These are phyloP conservation scores for Kryptopterus vitreolus DNA, from an alignment of 2,797 vertebrate genomes.

Conservation along the genomic window DNA sequence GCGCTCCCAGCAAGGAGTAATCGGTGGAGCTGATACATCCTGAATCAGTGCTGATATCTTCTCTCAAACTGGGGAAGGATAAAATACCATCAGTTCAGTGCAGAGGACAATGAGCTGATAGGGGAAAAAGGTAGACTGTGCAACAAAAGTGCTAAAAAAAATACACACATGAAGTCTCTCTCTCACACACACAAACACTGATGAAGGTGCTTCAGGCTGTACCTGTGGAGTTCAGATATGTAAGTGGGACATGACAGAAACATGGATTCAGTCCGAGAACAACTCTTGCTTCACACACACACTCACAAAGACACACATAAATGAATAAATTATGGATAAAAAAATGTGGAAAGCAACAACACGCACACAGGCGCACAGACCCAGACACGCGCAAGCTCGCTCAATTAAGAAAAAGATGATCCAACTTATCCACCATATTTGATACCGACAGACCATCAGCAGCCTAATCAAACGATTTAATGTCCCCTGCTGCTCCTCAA, in stretches of 20 bases:
- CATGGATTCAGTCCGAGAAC: neutral
- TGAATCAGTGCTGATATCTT: constrained; percentile 31
- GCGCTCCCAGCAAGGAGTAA: constrained; percentile 61
- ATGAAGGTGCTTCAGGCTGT: neutral
- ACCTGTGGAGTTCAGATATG: neutral
- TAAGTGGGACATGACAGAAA: neutral
- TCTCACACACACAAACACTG: neutral
- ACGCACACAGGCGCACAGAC: neutral
- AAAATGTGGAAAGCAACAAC: neutral
- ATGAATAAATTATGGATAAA: neutral
- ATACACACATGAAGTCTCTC: constrained; percentile 18
- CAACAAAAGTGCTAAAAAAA: constrained; percentile 1
- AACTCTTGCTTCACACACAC: neutral
- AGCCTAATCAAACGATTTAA: constrained; percentile 58
- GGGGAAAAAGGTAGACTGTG: constrained; percentile 12
- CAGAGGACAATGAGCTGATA: constrained; percentile 43
- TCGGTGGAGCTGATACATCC: constrained; percentile 41
- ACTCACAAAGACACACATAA: neutral
- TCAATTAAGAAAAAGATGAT: constrained; percentile 36
- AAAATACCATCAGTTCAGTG: constrained; percentile 40
- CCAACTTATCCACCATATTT: constrained; percentile 40
- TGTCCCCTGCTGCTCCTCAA: constrained; percentile 58
- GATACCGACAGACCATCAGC: constrained; percentile 44
- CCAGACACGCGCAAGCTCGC: neutral
- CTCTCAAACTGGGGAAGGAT: neutral